Evolutionary conservation across 2,797 vertebrate genomes (phyloP).

Genomic region (Esox lucius): DNA sequence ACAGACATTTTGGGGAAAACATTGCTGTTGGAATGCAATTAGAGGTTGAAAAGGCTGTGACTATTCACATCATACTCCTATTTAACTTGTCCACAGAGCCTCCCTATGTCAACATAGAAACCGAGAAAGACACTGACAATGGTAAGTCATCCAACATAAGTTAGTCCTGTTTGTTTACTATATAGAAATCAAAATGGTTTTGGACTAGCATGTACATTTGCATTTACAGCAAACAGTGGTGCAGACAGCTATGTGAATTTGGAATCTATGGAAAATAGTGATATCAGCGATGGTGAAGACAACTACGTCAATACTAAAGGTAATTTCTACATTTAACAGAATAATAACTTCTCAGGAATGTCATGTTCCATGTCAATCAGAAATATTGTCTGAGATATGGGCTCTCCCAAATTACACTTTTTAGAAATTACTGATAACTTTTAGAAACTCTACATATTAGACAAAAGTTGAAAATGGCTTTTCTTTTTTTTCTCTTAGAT

Average conservation of each 20-base stretch:
- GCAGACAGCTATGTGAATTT: background rate
- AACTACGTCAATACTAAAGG: background rate
- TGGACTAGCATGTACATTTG: background rate
- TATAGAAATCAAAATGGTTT: background rate
- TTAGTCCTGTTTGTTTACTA: background rate
- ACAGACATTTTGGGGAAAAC: background rate
- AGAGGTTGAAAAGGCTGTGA: background rate
- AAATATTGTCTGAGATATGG: background rate
- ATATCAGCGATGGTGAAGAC: background rate
- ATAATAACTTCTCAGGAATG: background rate
- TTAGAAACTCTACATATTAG: background rate
- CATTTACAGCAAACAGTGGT: background rate
- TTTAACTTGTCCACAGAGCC: background rate
- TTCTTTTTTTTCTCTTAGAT: background rate
- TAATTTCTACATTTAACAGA: background rate
- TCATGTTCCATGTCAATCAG: background rate
- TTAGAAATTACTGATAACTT: background rate
- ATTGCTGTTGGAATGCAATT: background rate
- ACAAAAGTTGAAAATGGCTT: background rate
- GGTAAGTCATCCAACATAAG: background rate
- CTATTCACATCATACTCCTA: background rate
- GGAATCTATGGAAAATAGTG: background rate
- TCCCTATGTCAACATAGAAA: background rate
- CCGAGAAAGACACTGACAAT: background rate
- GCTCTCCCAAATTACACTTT: background rate